Base-by-base conservation (phyloP, 2,888 invertebrate species). In the Parasteatoda lunata region DNA sequence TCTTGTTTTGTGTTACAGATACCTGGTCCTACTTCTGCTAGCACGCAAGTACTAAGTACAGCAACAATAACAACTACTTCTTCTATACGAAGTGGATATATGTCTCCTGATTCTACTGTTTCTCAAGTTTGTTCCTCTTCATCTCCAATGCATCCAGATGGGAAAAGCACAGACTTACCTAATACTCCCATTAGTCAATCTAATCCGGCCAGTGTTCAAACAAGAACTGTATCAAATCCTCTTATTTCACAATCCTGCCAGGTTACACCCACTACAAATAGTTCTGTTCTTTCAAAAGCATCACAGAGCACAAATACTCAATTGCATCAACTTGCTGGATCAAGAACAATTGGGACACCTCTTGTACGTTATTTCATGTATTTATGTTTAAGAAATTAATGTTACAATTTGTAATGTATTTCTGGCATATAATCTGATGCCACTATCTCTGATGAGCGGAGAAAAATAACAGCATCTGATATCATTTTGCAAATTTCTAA, bases 181-280 rank as follows among this genome's bases (percentile, higher is more conserved):
- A 87, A 47, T 78, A 47, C 71, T 52, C 72, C 77, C 59, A 51
- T 76, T 66, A 84, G 72, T 68, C 77, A 84, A 68, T 72, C 84
- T 52, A 84, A 78, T 84, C 75, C 80, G 70, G 77, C 80, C 70
- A 86, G 68, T 51, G 8, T 66, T 59, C 85, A 80, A 54, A 66
- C 75, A 70, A 65, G 77, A 86, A 76, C 81, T 71, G 52, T 72
- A 77, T 15, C 77, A 45, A 80, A 47, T 76, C 54, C 72, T 49
- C 65, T 80, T 72, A 48, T 70, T 69, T 81, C 85, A 81, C 80
- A 86, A 71, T 81, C 85, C 80, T 81, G 85, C 85, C 85, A 86
- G 76, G 85, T 86, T 80, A 86, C 85, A 54, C 75, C 85, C 13
- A 86, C 85, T 72, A 80, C 85, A 71, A 77, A 77, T 80, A 86